A percentile compares a stretch with the other conserved stretches of the same genome.
Conservation (phyloP, 2,888 invertebrate genomes). For the Hyalella azteca region DNA sequence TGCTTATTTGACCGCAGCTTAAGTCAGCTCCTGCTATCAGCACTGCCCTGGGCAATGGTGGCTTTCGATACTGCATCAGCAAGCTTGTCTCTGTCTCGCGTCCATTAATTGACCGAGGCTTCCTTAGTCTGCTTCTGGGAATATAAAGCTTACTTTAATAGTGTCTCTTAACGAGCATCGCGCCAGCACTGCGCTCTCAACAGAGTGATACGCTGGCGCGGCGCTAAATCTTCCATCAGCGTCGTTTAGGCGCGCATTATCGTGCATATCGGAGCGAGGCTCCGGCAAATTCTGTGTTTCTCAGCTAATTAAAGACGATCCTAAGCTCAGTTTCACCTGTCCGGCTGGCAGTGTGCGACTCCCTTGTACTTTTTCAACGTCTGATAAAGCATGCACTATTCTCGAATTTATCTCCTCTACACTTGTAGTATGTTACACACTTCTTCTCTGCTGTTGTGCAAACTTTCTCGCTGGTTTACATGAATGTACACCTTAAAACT, state of each 20-base stretch:
- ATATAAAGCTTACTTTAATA: background rate
- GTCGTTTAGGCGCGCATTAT: background rate
- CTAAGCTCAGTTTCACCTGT: background rate
- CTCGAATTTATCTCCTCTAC: too few relatives aligned
- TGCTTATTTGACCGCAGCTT: background rate
- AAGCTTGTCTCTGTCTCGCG: slow-evolving; percentile 10
- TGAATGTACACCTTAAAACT: too few relatives aligned
- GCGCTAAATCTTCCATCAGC: background rate
- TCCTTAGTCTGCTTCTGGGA: slow-evolving; percentile 17
- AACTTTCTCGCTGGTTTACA: too few relatives aligned
- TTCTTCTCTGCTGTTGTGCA: too few relatives aligned
- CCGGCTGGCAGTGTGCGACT: background rate
- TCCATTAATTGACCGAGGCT: slow-evolving; percentile 3
- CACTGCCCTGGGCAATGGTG: background rate
- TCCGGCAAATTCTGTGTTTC: background rate
- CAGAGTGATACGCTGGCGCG: background rate
- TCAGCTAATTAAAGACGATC: slow-evolving; percentile 1
- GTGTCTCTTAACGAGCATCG: slow-evolving; percentile 21
- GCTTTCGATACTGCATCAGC: slow-evolving; percentile 19
- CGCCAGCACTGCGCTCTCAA: background rate
- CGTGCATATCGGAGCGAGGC: background rate
- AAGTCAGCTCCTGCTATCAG: background rate
- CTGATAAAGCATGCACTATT: too few relatives aligned
- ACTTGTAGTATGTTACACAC: too few relatives aligned
- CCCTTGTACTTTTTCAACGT: background rate